Evolutionary conservation across 2,113 vertebrate genomes (phyloP), one percentile per base, ranked within the genome.

Genomic region (Symphodus melops): DNA sequence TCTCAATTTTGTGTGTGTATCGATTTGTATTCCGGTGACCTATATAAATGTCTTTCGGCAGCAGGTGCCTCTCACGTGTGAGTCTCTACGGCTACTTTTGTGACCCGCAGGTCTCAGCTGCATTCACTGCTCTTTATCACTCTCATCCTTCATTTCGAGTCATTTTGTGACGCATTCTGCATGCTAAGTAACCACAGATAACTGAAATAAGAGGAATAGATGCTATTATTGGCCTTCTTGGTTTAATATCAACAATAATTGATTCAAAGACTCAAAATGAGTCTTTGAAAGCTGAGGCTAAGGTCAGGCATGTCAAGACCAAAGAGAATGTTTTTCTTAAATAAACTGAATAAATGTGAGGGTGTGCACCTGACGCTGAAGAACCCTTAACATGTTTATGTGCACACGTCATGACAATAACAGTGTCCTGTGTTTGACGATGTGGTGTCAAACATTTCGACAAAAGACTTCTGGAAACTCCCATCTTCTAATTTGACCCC

Each of bases 111-210:
- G 1, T 52, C 64, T 78, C 42, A 42, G 72, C 69, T 75, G 49
- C 67, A 66, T 79, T 81, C 79, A 64, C 71, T 19, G 42, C 53
- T 70, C 57, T 84, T 84, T 77, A 83, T 90, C 68, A 54, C 61
- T 53, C 60, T 88, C 86, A 91, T 90, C 86, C 79, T 61, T 74
- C 70, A 84, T 89, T 91, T 89, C 86, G 89, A 83, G 64, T 33
- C 78, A 79, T 86, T 87, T 76, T 86, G 77, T 56, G 71, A 66
- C 56, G 68, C 59, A 69, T 84, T 88, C 84, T 71, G 59, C 25
- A 10, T 65, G 28, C 52, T 79, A 77, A 83, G 84, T 80, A 75
- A 74, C 62, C 51, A 33, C 66, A 66, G 79, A 87, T 83, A 75
- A 68, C 72, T 78, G 52, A 82, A 84, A 91, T 41, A 60, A 84